These are phyloP conservation scores for Stegodyphus mimosarum DNA, from an alignment of 1,140 invertebrate species.

Conservation along the genomic window DNA sequence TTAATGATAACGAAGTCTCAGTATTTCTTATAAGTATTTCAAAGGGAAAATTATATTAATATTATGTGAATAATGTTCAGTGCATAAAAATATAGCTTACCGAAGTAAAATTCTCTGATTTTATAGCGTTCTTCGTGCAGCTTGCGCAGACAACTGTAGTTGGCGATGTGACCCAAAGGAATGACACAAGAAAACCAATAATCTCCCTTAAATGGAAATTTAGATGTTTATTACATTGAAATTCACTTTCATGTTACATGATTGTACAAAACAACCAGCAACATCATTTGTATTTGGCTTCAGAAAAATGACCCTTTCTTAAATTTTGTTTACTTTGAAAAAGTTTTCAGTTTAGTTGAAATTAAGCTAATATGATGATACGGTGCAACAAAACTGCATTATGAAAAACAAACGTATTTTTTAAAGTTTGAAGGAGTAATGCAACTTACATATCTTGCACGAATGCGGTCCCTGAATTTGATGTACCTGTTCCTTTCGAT, in stretches of 20 bases:
- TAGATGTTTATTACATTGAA: neutral
- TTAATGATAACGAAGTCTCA: no score
- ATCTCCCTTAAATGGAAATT: constrained; percentile 65
- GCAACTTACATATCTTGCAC: constrained; percentile 71
- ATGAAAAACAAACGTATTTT: neutral
- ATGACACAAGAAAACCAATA: constrained; percentile 93
- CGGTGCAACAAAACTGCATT: neutral
- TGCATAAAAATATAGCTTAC: constrained; percentile 71
- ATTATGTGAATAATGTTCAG: neutral
- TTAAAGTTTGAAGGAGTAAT: neutral
- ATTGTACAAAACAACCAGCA: no score
- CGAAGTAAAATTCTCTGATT: constrained; percentile 95
- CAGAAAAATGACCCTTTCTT: no score
- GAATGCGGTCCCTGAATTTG: constrained; percentile 86
- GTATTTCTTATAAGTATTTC: no score
- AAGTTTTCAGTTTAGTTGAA: no score
- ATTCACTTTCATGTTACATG: no score
- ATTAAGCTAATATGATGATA: no score
- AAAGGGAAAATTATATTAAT: neutral
- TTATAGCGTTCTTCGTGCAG: constrained; percentile 95
- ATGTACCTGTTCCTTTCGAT: constrained; percentile 87
- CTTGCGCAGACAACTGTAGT: constrained; percentile 97
- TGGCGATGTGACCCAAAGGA: constrained; percentile 94
- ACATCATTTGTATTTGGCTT: no score
- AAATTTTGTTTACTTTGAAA: no score